These are phyloP conservation scores for Melitaea athalia DNA, from an alignment of 2,888 invertebrate genomes.

Conservation along the genomic window DNA sequence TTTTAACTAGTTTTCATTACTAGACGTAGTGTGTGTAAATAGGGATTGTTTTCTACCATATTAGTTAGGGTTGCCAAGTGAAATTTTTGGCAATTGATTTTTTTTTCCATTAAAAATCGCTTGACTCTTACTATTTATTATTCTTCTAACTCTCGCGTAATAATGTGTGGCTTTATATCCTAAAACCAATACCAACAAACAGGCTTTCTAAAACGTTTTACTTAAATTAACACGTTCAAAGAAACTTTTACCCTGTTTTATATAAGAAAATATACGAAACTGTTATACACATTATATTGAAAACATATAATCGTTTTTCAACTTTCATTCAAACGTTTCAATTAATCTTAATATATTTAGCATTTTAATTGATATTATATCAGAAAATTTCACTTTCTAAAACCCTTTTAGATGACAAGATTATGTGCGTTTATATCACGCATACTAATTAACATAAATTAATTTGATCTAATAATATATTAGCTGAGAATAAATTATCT, in stretches of 20 bases:
- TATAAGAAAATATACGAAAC: too few relatives aligned
- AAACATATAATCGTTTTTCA: background rate
- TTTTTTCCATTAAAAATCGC: too few relatives aligned
- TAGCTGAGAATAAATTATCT: too few relatives aligned
- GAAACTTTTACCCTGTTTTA: too few relatives aligned
- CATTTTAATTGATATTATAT: background rate
- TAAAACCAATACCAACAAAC: too few relatives aligned
- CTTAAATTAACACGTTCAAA: too few relatives aligned
- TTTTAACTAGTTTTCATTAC: background rate
- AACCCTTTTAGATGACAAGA: conserved; percentile 16
- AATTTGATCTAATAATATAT: background rate
- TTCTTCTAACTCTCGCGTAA: too few relatives aligned
- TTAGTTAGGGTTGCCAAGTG: background rate
- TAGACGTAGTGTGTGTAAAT: background rate
- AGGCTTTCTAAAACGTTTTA: too few relatives aligned
- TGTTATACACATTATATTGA: too few relatives aligned
- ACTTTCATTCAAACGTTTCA: background rate
- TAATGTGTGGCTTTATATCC: too few relatives aligned
- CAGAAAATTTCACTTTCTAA: conserved; percentile 15
- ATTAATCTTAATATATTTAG: background rate
- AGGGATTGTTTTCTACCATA: conserved; percentile 6
- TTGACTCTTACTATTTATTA: too few relatives aligned
- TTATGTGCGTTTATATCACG: conserved; percentile 1
- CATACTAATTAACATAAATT: background rate
- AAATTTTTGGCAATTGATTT: background rate